Evolutionary conservation across 2,888 invertebrate species (phyloP), one percentile per base, ranked within the genome.

Genomic region (Luperina nickerlii): DNA sequence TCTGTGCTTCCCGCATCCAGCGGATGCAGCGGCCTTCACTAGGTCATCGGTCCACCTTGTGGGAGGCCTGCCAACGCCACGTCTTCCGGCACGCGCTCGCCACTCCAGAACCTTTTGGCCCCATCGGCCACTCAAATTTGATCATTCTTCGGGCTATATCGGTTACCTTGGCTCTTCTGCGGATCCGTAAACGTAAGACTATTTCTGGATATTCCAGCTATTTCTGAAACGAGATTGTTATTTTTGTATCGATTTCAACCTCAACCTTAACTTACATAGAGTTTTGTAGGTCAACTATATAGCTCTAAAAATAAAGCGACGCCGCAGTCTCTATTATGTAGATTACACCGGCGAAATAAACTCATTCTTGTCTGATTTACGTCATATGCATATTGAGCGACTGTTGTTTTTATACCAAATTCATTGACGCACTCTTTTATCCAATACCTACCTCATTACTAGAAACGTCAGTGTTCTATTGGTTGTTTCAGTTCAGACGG

Each of bases 371-470:
- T 70, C 24, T 18, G 71, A 78, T 69, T 54, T 79, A 60, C 82
- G 82, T 84, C 85, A 82, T 38, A 1, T 54, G 74, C 65, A 69
- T 84, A 73, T 68, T 51, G 38, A 66, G 7, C 45, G 62, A 24
- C 54, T 32, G 62, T 57, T 83, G 68, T 76, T 83, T 62, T 62
- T 60, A 11, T 68, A 63, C 68, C 38, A 63, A 69, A 24, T 2
- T 48, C n/a, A 83, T 20, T 83, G 80, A 77, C 80, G 77, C 83
- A 76, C 78, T 83, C 5, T 68, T 48, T 45, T 51, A 60, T 51
- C 2, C 24, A 67, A 20, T 24, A 15, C 24, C 24, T 73, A 67
- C 9, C 8, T 72, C 13, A 18, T 38, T 9, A 9, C 15, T 24
- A 51, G 51, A 65, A 38, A 38, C 5, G 20, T 32, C 18, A 4